These are phyloP conservation scores for Larimichthys crocea DNA, from an alignment of 2,113 vertebrate genomes.

Conservation along the genomic window DNA sequence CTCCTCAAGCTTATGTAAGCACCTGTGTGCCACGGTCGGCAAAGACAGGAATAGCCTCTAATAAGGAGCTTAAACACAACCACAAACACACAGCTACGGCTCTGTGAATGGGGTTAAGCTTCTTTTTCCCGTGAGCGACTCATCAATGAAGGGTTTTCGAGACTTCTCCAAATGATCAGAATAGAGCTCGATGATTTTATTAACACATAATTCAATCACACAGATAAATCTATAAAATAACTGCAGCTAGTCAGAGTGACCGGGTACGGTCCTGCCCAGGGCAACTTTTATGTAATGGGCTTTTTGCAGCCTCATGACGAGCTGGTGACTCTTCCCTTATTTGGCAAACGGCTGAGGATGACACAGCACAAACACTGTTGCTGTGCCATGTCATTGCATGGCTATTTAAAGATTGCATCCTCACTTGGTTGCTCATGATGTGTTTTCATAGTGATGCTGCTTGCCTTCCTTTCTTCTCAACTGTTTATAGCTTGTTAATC, in stretches of 20 bases:
- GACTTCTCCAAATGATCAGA: not conserved
- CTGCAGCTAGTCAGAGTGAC: slow-evolving; percentile 36
- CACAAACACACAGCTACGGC: slow-evolving; percentile 8
- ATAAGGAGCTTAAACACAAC: slow-evolving; percentile 65
- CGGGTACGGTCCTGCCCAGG: slow-evolving; percentile 26
- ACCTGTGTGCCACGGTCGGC: slow-evolving; percentile 50
- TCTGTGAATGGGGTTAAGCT: slow-evolving; percentile 52
- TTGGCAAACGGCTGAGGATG: slow-evolving; percentile 57
- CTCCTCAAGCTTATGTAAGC: slow-evolving; percentile 65
- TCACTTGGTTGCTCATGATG: slow-evolving; percentile 21
- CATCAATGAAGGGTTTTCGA: slow-evolving; percentile 26
- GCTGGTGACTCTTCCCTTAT: slow-evolving; percentile 58
- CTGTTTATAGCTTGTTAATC: slow-evolving; percentile 36
- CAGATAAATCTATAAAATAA: slow-evolving; percentile 19
- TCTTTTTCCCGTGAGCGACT: slow-evolving; percentile 25
- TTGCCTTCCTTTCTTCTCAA: slow-evolving; percentile 2
- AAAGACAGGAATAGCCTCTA: slow-evolving; percentile 65
- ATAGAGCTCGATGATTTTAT: not conserved
- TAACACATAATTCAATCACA: slow-evolving; percentile 29
- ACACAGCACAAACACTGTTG: slow-evolving; percentile 47
- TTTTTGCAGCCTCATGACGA: slow-evolving; percentile 43
- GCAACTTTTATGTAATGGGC: slow-evolving; percentile 64
- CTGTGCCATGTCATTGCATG: slow-evolving; percentile 2
- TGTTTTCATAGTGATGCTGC: not conserved
- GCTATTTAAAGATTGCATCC: slow-evolving; percentile 62